Base-by-base conservation (phyloP, 2,888 invertebrate genomes). In the Diploptera punctata region DNA sequence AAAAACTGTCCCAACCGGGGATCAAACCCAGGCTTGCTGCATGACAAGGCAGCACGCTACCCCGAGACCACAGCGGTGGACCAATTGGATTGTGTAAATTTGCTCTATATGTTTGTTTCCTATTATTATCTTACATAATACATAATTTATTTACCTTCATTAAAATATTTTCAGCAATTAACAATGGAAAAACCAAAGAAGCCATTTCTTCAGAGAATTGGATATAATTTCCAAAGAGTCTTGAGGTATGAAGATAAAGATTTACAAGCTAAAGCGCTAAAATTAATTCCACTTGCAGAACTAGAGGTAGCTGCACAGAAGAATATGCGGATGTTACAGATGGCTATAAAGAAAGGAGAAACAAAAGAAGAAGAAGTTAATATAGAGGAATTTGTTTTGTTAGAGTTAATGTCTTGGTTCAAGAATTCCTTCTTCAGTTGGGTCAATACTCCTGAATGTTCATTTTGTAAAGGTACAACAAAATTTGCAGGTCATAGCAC, bases 341-440 rank as follows among this genome's bases (percentile, higher is more conserved):
- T 85, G 80, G 83, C 84, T 75, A 84, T 89, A 4, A 87, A 88
- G 76, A 80, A 83, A 77, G 87, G 52, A 18, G 19, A 69, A 24
- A 21, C 44, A 1, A 67, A 52, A 76, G 80, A 67, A 19, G 77
- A 67, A 19, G 83, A 82, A 0, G 79, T 80, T 5, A 88, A 90
- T 75, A 81, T 89, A 21, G 89, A 91, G 76, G 93, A 96, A 80
- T 87, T 93, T 1, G 80, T 96, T 1, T 82, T 98, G 0, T 82
- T 92, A 70, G 94, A 95, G 81, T 82, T 99, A 47, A 82, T 97
- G 54, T 84, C 86, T 49, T 99, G 99, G 99, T 99, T 98, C 83
- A 98, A 98, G 82, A 85, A 88, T 43, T 89, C 91, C 70, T 99
- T 98, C 85, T 99, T 99, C 82, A 84, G 86, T 61, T 99, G 99